These are phyloP conservation scores for Cantharis rustica DNA, from an alignment of 2,888 invertebrate genomes.

Conservation along the genomic window DNA sequence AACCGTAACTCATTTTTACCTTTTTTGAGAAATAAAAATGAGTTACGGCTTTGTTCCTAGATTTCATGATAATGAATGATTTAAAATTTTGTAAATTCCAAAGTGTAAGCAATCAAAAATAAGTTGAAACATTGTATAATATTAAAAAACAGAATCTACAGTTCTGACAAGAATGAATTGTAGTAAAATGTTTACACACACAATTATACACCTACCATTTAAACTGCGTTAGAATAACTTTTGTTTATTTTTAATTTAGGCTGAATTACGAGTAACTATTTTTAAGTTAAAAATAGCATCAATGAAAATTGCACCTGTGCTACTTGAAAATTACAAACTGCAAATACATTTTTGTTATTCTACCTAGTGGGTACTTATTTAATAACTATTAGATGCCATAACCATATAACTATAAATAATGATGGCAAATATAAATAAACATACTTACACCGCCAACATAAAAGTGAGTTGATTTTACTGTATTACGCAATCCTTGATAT, in stretches of 20 bases:
- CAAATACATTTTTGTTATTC: neutral
- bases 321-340: neutral
- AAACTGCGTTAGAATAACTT: neutral
- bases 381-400: neutral
- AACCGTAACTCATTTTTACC: too few species aligned
- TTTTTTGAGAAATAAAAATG: too few species aligned
- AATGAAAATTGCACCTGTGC: neutral
- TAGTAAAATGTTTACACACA: neutral
- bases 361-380: neutral
- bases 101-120: too few species aligned
- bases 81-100: too few species aligned
- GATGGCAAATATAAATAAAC: neutral
- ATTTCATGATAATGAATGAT: too few species aligned
- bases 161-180: neutral
- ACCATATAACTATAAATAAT: neutral
- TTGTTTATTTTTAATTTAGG: neutral
- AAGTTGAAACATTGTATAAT: too few species aligned
- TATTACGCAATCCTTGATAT: constrained; percentile 83
- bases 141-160: too few species aligned
- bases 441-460: constrained; percentile 73
- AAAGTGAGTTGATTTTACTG: constrained; percentile 67
- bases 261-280: neutral
- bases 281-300: neutral
- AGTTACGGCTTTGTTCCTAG: too few species aligned
- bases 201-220: neutral